Base-by-base conservation (phyloP, 2,113 vertebrate species). In the Bubalus kerabau region DNA sequence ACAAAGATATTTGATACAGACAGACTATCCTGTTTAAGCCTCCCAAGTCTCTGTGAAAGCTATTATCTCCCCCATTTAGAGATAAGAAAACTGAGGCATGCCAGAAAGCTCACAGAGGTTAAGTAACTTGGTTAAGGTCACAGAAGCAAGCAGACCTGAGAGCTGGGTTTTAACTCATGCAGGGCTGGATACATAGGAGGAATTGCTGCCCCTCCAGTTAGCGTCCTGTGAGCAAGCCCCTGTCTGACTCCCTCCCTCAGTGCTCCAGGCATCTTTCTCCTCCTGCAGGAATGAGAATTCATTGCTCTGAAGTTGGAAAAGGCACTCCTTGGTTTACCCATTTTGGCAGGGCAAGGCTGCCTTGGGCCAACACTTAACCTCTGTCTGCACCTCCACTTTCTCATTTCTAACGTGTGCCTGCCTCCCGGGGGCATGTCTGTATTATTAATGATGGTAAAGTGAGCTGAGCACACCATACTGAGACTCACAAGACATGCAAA, bases 281-380 rank as follows among this genome's bases (percentile, higher is more conserved):
- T 94, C 59, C 64, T 67, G 94, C n/a, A 83, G 90, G 90, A 60
- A 82, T 54, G 56, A 91, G 67, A 95, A 96, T 95, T 89, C 92
- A 96, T 82, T 90, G 83, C 87, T 95, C 64, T 94, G 14, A 84
- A 90, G 90, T 57, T 94, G 57, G 86, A 97, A 67, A 91, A 92
- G 96, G 94, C 95, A 76, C 76, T 85, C 40, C 24, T 93, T 57
- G 81, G 91, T 83, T 97, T 83, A 50, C 76, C 78, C 0, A 12
- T 48, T 78, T 87, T 97, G 56, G 93, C 85, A 78, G 88, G 91
- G 91, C 48, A 36, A 86, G 91, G 91, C 85, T 96, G 54, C 89
- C 85, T 87, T 94, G 81, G 96, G 94, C 95, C 50, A 67, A 67
- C 62, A 90, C 52, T 82, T 95, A 56, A 96, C 96, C 90, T 97